Conservation (phyloP, 2,888 invertebrate species). For the Antheraea assamensis region DNA sequence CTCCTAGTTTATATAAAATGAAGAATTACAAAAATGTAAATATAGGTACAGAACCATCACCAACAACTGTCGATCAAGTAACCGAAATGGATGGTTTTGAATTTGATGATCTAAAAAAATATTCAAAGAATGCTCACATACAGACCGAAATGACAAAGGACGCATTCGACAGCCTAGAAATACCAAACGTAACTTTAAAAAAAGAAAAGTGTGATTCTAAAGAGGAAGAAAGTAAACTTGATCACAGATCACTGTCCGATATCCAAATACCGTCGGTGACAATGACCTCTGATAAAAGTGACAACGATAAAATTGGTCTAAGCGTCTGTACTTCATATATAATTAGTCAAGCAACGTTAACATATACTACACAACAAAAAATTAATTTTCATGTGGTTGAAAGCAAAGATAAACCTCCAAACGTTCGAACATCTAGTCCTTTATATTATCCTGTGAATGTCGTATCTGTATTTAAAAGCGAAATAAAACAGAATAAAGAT, state of each 20-base stretch:
- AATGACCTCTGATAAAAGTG: conserved; percentile 40
- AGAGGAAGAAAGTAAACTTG: conserved; percentile 45
- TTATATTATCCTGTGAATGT: conserved; percentile 67
- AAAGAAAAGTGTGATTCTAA: conserved; percentile 59
- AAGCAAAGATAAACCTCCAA: conserved; percentile 45
- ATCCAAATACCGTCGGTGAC: conserved; percentile 47
- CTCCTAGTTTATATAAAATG: conserved; percentile 39
- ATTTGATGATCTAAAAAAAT: conserved; percentile 39
- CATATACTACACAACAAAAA: conserved; percentile 70
- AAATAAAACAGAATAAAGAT: conserved; percentile 43
- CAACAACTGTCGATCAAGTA: conserved; percentile 41
- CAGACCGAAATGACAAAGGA: conserved; percentile 48
- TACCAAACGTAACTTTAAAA: conserved; percentile 71
- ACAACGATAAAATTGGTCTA: conserved; percentile 40
- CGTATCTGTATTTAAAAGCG: conserved; percentile 65
- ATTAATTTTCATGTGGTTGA: conserved; percentile 68
- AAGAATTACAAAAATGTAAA: conserved; percentile 42
- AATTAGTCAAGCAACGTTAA: conserved; percentile 65
- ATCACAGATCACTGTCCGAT: conserved; percentile 54
- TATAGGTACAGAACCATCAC: conserved; percentile 47
- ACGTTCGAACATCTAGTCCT: conserved; percentile 53
- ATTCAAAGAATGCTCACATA: conserved; percentile 37
- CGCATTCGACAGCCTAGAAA: conserved; percentile 65
- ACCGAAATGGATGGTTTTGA: conserved; percentile 49
- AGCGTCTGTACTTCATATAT: conserved; percentile 55